phyloP scores from a whole-genome alignment of 2,797 vertebrate species.

The Aphelocoma californica region DNA sequence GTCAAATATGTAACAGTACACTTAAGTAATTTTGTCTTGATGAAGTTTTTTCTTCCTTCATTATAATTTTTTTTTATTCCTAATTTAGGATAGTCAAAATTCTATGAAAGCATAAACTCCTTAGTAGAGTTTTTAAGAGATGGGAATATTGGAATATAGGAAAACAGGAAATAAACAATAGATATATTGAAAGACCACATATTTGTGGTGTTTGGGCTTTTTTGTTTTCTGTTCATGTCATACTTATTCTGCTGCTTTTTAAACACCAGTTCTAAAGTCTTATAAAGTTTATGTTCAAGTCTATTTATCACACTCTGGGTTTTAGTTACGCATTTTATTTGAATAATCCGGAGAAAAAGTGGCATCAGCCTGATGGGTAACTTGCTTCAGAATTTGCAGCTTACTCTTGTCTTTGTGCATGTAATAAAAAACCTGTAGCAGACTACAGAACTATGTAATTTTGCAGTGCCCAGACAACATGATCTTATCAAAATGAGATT shows the following conservation, averaged over 20 bases:
- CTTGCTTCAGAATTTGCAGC: background rate
- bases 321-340: background rate
- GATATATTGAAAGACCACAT: background rate
- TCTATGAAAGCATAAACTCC: background rate
- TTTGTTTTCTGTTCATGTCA: background rate
- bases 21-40: background rate
- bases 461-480: constrained; percentile 52
- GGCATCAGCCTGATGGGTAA: background rate
- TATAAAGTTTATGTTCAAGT: background rate
- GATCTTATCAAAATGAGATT: constrained; percentile 69
- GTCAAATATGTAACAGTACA: background rate
- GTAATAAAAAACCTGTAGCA: constrained; percentile 21
- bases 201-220: background rate
- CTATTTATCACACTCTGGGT: background rate
- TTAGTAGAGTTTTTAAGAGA: background rate
- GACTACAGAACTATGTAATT: constrained; percentile 31
- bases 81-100: background rate
- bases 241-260: background rate
- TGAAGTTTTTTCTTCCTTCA: background rate
- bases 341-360: background rate
- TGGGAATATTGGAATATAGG: background rate
- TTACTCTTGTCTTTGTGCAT: constrained; percentile 23
- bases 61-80: background rate
- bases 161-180: background rate
- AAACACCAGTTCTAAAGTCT: background rate